Base-by-base conservation (phyloP, 2,113 vertebrate species). In the Pagrus major region DNA sequence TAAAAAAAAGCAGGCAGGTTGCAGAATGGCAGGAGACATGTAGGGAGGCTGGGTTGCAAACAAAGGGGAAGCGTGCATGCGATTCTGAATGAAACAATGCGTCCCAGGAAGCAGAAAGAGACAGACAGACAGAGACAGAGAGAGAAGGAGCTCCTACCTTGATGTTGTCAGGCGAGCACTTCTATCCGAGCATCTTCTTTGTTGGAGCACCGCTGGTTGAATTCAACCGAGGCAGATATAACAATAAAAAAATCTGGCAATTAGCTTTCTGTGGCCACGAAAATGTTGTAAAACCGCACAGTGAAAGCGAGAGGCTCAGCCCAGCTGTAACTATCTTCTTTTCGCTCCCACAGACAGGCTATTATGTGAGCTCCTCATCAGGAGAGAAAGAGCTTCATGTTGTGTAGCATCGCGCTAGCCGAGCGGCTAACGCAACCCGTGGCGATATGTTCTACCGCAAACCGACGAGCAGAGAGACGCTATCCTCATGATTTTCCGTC, bases 151-250 rank as follows among this genome's bases (percentile, higher is more conserved):
- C 68, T 67, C 91, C 71, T 92, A 92, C 93, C 92, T 90, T 83
- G 60, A 81, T 85, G 81, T 58, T 89, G 87, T 75, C 66, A 81
- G 47, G 66, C 86, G 72, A 70, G 41, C 68, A 81, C 85, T 85
- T 88, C 81, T 88, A 61, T 90, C 75, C 51, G 81, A 68, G 90
- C 90, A 90, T 93, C 81, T 76, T 88, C 89, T 88, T 80, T 61
- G 55, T 85, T 71, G 87, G 74, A 88, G 81, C 85, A 69, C 82
- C 88, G n/a, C 54, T 73, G 76, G 8, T 64, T 61, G 59, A 59
- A 76, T 66, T 72, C 75, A 73, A 42, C 78, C 86, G 61, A 67
- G 31, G 16, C 51, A 9, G 25, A 39, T 6, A 18, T 23, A 11
- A 25, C 0, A n/a, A 49, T 9, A 21, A 27, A n/a, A n/a, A 29